phyloP scores from a whole-genome alignment of 2,888 invertebrate genomes.

The Nemotelus nigrinus region DNA sequence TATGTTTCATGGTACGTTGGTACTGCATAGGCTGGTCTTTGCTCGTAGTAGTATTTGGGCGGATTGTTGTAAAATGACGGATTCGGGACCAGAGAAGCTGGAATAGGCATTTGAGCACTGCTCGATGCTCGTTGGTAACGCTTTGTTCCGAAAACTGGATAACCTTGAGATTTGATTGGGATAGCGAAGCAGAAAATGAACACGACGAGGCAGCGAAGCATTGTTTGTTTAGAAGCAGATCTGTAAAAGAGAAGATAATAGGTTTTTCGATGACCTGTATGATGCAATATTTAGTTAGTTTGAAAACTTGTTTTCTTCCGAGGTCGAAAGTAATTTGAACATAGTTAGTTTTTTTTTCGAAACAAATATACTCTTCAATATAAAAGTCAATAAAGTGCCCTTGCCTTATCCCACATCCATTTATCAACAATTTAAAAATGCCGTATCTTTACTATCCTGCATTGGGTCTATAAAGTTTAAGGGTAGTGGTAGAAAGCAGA shows the following conservation, averaged over 20 bases:
- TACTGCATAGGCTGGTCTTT: conserved; percentile 25
- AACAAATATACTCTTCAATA: no score
- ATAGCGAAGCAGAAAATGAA: conserved; percentile 38
- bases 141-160: conserved; percentile 54
- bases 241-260: no score
- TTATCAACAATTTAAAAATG: no score
- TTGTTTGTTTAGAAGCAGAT: not conserved
- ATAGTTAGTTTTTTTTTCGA: no score
- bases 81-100: conserved; percentile 30
- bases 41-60: conserved; percentile 49
- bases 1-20: conserved; percentile 48
- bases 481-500: no score
- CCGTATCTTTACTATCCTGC: no score
- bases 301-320: no score
- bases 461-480: no score
- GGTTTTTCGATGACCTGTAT: no score
- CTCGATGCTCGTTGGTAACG: conserved; percentile 52
- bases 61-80: conserved; percentile 44
- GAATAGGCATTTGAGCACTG: conserved; percentile 45
- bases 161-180: conserved; percentile 47
- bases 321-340: no score
- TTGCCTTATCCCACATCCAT: no score
- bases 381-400: no score
- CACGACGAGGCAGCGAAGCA: conserved; percentile 32
- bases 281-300: not conserved